phyloP scores from a whole-genome alignment of 2,113 vertebrate species.

The Phainopepla nitens region DNA sequence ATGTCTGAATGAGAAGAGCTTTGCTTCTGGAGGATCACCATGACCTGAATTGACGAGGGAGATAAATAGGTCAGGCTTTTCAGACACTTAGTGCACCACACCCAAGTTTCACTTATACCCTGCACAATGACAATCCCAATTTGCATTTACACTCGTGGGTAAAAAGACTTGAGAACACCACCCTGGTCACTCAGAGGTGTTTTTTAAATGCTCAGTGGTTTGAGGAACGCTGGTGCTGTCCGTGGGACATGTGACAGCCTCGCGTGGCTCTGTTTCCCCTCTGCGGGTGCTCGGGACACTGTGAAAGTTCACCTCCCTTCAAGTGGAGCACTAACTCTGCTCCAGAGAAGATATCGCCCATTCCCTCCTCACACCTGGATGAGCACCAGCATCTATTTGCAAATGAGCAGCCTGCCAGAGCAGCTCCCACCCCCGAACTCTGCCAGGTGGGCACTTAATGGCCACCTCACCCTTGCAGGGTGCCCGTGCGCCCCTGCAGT shows the following conservation, averaged over 20 bases:
- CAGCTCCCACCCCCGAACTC: background rate
- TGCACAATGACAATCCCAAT: background rate
- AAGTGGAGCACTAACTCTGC: background rate
- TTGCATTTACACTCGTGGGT: background rate
- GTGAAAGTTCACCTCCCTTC: background rate
- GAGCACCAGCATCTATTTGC: background rate
- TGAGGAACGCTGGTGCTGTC: rapidly evolving
- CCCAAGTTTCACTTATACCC: background rate
- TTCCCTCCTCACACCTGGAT: background rate
- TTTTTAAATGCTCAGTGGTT: background rate
- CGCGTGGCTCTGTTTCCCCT: rapidly evolving
- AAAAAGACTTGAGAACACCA: background rate
- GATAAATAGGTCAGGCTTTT: background rate
- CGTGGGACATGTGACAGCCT: rapidly evolving
- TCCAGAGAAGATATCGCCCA: background rate
- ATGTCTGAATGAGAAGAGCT: background rate
- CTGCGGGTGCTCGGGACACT: background rate
- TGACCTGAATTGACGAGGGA: background rate
- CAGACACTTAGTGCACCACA: background rate
- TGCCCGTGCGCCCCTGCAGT: background rate
- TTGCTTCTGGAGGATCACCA: background rate
- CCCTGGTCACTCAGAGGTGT: background rate
- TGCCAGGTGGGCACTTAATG: background rate
- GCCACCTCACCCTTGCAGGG: background rate
- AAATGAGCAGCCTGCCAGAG: background rate